Percentiles rank a stretch among this genome's conserved stretches.
phyloP scores from a whole-genome alignment of 2,888 invertebrate genomes.

The Cordilura impudica region DNA sequence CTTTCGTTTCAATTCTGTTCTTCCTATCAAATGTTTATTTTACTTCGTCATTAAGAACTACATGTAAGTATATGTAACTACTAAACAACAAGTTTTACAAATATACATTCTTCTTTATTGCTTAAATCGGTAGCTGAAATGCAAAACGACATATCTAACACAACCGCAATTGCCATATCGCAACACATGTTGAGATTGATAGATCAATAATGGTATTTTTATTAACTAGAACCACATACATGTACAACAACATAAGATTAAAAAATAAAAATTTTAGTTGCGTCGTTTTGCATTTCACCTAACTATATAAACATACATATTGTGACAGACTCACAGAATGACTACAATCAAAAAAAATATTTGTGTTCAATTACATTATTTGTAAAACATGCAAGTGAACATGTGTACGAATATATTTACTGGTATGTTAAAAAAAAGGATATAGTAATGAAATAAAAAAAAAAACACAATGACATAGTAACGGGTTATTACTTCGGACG shows the following conservation, averaged over 20 bases:
- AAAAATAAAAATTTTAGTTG: too few relatives aligned
- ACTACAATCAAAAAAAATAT: conserved; percentile 36
- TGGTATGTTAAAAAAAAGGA: neutral
- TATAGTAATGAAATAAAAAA: neutral
- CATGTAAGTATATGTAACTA: too few relatives aligned
- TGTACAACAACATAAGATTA: too few relatives aligned
- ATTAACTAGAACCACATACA: too few relatives aligned
- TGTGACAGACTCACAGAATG: neutral
- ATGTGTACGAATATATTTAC: neutral
- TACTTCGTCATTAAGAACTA: conserved; percentile 11
- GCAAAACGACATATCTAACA: too few relatives aligned
- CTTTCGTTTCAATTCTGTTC: neutral
- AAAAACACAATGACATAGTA: neutral
- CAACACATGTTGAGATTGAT: too few relatives aligned
- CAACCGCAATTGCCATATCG: too few relatives aligned
- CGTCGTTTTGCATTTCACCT: too few relatives aligned
- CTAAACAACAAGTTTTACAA: too few relatives aligned
- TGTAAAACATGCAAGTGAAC: conserved; percentile 71
- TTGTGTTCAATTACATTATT: conserved; percentile 71
- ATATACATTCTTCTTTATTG: too few relatives aligned
- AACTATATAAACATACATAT: conserved; percentile 5
- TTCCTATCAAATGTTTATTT: conserved; percentile 2
- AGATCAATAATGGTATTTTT: too few relatives aligned
- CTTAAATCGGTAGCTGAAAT: too few relatives aligned
- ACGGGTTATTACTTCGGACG: neutral